Evolutionary conservation across 2,888 invertebrate species (phyloP).

Genomic region (Reticulitermes lucifugus): DNA sequence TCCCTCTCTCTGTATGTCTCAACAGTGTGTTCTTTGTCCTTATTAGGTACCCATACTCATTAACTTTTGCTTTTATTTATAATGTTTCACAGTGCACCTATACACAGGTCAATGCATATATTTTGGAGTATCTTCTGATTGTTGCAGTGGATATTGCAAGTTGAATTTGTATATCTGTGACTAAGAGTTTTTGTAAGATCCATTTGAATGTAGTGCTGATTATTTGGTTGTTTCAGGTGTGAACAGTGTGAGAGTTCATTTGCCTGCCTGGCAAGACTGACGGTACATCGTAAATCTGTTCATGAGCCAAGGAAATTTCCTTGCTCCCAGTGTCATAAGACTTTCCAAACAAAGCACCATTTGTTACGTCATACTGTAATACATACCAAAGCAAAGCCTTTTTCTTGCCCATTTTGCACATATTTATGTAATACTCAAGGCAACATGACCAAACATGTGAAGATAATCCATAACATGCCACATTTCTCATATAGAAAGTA

Average conservation of each 20-base stretch:
- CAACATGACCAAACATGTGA: conserved; percentile 57
- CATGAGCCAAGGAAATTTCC: conserved; percentile 53
- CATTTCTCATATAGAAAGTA: conserved; percentile 56
- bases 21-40: too few relatives aligned
- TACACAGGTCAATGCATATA: too few relatives aligned
- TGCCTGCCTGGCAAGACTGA: conserved; percentile 52
- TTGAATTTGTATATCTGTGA: too few relatives aligned
- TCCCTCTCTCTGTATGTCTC: too few relatives aligned
- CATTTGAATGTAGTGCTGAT: too few relatives aligned
- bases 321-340: conserved; percentile 54
- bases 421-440: conserved; percentile 57
- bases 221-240: conserved; percentile 48
- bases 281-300: conserved; percentile 49
- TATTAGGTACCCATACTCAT: too few relatives aligned
- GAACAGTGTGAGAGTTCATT: conserved; percentile 50
- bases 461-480: conserved; percentile 55
- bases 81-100: too few relatives aligned
- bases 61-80: too few relatives aligned
- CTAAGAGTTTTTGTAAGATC: too few relatives aligned
- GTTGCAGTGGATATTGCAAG: too few relatives aligned
- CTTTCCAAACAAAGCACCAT: conserved; percentile 56
- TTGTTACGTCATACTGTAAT: conserved; percentile 55
- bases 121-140: too few relatives aligned
- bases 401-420: conserved; percentile 55
- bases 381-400: conserved; percentile 54